Base-by-base conservation (phyloP, 2,113 vertebrate genomes). In the Hypomesus transpacificus region DNA sequence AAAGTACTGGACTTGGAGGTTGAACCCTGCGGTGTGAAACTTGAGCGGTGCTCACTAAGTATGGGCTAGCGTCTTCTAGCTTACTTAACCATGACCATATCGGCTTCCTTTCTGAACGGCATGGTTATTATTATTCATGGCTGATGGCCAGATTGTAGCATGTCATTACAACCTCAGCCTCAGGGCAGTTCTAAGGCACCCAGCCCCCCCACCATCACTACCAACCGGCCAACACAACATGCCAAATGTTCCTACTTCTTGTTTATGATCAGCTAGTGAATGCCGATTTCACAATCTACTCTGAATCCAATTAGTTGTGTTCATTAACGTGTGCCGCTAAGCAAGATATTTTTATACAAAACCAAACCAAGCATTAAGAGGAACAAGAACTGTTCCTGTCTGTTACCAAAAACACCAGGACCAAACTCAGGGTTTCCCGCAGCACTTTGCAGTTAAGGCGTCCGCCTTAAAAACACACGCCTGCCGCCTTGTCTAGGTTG, bases 41-140 rank as follows among this genome's bases (percentile, higher is more conserved):
- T 16, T 62, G 24, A 31, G 26, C 26, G 14, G 4, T 24, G 6
- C 16, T 62, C 60, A 59, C n/a, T 4, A 24, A 62, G 60, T 26
- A 11, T 14, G 60, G 14, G 60, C 9, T 62, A 31, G 60, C 22
- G 2, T 24, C 22, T 1, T 13, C 26, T 62, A 24, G 54, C 14
- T 39, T 46, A 21, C 64, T 50, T 53, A 57, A 60, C 64, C 64
- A 65, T 54, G 18, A 66, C 6, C 70, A 20, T 58, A 50, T 26
- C 24, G 34, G 18, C 64, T 28, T 67, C 67, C 14, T 78, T 65
- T 78, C 62, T 3, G 14, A 20, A 53, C 34, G 21, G 9, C 61
- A 65, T 39, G 68, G 24, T 26, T 26, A 73, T 75, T 57, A 78
- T 78, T 70, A 78, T 57, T 74, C 64, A 68, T 52, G 65, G 53